Evolutionary conservation across 2,797 vertebrate genomes (phyloP).

Genomic region (Poliocrania exsul): DNA sequence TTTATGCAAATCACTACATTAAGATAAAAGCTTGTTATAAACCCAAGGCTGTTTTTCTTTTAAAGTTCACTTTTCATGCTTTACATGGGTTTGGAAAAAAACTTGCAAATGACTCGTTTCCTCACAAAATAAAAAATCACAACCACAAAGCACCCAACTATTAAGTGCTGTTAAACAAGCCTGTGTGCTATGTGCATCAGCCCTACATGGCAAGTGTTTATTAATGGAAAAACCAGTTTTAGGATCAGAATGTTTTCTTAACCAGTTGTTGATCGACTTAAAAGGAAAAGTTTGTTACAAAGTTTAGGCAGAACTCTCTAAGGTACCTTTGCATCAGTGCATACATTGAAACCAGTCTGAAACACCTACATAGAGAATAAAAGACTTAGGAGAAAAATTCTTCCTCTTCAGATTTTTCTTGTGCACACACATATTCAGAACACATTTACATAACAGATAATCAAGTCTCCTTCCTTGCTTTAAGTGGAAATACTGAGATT

Average conservation of each 20-base stretch:
- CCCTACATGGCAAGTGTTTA: not conserved
- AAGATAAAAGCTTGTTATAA: constrained; percentile 4
- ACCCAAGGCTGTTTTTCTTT: not conserved
- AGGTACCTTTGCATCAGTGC: not conserved
- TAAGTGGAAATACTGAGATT: not conserved
- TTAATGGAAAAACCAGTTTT: not conserved
- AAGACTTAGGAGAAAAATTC: not conserved
- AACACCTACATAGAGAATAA: not conserved
- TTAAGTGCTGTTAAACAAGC: not conserved
- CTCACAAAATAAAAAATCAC: not conserved
- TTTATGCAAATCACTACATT: not conserved
- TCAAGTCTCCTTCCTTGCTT: not conserved
- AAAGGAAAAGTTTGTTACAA: not conserved
- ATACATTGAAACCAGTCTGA: not conserved
- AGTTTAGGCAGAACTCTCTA: not conserved
- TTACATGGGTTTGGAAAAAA: not conserved
- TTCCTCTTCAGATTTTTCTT: not conserved
- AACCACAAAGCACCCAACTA: not conserved
- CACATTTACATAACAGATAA: not conserved
- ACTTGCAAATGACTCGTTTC: not conserved
- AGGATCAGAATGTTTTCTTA: not conserved
- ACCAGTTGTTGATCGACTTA: not conserved
- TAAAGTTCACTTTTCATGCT: not conserved
- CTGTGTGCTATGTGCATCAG: not conserved
- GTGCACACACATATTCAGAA: not conserved